Evolutionary conservation across 1,140 invertebrate genomes (phyloP).

Genomic region (Penaeus japonicus): DNA sequence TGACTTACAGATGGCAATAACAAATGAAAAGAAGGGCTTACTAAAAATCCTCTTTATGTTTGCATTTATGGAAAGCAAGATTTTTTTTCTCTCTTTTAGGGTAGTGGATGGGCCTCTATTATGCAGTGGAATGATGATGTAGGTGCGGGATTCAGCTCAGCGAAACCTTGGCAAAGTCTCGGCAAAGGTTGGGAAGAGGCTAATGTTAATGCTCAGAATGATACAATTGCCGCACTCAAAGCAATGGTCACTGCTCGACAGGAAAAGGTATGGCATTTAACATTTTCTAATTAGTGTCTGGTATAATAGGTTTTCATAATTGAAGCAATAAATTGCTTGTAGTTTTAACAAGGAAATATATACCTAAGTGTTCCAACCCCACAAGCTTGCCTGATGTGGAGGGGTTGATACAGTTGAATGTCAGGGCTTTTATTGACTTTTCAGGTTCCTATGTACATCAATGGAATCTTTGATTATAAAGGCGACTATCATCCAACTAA

Average conservation of each 20-base stretch:
- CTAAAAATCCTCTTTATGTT: no score
- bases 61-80: not conserved
- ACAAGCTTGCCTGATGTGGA: no score
- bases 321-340: no score
- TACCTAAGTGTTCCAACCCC: no score
- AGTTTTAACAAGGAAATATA: no score
- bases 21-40: no score
- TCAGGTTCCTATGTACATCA: conserved; percentile 55
- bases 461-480: conserved; percentile 51
- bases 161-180: conserved; percentile 25
- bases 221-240: conserved; percentile 1
- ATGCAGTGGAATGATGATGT: conserved; percentile 32
- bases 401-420: no score
- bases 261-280: conserved; percentile 14
- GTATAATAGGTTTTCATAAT: no score
- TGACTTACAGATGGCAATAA: no score
- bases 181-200: not conserved
- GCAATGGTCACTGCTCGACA: conserved; percentile 31
- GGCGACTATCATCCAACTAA: conserved; percentile 56
- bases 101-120: conserved; percentile 25
- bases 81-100: not conserved
- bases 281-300: not conserved
- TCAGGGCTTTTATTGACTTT: not conserved
- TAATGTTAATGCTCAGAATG: conserved; percentile 10
- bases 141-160: conserved; percentile 35